phyloP scores from a whole-genome alignment of 2,113 vertebrate species.

The Dicaeum eximium region DNA sequence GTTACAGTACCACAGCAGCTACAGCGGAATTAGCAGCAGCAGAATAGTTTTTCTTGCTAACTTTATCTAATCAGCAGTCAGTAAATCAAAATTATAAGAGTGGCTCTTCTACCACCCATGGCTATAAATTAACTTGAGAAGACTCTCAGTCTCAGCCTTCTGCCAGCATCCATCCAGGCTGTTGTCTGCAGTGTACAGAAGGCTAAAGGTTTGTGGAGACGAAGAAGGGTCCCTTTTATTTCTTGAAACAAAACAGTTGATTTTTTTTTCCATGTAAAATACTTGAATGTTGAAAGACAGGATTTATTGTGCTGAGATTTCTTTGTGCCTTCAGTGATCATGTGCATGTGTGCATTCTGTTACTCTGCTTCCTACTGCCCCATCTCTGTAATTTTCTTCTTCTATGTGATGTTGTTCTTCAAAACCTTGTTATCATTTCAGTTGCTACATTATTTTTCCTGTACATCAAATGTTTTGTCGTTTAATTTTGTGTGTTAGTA shows the following conservation, averaged over 20 bases:
- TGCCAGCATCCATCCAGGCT: neutral
- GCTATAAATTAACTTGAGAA: neutral
- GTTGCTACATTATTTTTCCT: neutral
- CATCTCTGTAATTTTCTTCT: neutral
- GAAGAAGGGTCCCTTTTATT: neutral
- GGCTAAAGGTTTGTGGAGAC: neutral
- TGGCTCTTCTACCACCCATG: neutral
- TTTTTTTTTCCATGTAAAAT: neutral
- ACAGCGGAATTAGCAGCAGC: neutral
- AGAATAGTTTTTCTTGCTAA: neutral
- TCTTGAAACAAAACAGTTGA: neutral
- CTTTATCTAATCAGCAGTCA: conserved; percentile 1
- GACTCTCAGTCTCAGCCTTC: neutral
- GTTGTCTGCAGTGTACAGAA: neutral
- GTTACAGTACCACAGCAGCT: neutral
- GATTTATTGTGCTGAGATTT: neutral
- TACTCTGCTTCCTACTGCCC: neutral
- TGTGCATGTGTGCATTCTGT: neutral
- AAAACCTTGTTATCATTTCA: neutral
- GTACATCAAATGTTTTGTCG: neutral
- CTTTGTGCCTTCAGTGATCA: neutral
- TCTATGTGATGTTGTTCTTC: neutral
- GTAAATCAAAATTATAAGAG: neutral
- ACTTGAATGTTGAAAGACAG: neutral
- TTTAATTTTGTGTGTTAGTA: neutral